Conservation (phyloP, 2,888 invertebrate genomes). For the Homarus gammarus region DNA sequence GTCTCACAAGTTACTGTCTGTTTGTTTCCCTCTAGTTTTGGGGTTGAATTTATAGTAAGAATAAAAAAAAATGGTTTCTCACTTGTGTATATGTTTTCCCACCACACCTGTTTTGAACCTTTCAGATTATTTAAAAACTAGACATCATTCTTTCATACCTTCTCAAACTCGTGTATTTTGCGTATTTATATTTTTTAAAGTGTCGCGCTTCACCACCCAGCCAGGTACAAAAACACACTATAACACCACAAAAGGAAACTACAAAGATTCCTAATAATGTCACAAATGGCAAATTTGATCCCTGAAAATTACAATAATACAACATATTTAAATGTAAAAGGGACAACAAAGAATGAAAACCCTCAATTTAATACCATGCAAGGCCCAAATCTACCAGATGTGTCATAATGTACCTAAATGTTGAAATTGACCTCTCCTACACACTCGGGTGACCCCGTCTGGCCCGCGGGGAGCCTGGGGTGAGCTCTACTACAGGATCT, state of each 20-base stretch:
- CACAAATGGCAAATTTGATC: slow-evolving; percentile 43
- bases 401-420: slow-evolving; percentile 53
- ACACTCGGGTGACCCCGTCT: slow-evolving; percentile 30
- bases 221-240: slow-evolving; percentile 65
- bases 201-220: slow-evolving; percentile 66
- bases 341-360: slow-evolving; percentile 32
- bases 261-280: slow-evolving; percentile 58
- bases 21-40: slow-evolving; percentile 22
- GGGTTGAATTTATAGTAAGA: slow-evolving; percentile 16
- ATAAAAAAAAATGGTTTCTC: slow-evolving; percentile 8
- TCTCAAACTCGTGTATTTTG: slow-evolving; percentile 36
- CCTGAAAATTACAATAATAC: slow-evolving; percentile 29
- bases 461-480: slow-evolving; percentile 23
- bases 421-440: slow-evolving; percentile 57
- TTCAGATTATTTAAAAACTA: slow-evolving; percentile 61
- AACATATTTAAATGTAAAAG: slow-evolving; percentile 30
- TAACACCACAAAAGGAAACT: slow-evolving; percentile 61
- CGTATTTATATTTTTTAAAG: slow-evolving; percentile 34
- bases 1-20: slow-evolving; percentile 27
- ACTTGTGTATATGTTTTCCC: slow-evolving; percentile 30
- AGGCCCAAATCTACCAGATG: slow-evolving; percentile 55
- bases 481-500: slow-evolving; percentile 58
- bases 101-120: slow-evolving; percentile 56
- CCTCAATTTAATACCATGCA: slow-evolving; percentile 44
- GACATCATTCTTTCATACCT: slow-evolving; percentile 32